A percentile compares a stretch with the other conserved stretches of the same genome.
Conservation (phyloP, 2,888 invertebrate genomes). For the Dasypogon diadema region DNA sequence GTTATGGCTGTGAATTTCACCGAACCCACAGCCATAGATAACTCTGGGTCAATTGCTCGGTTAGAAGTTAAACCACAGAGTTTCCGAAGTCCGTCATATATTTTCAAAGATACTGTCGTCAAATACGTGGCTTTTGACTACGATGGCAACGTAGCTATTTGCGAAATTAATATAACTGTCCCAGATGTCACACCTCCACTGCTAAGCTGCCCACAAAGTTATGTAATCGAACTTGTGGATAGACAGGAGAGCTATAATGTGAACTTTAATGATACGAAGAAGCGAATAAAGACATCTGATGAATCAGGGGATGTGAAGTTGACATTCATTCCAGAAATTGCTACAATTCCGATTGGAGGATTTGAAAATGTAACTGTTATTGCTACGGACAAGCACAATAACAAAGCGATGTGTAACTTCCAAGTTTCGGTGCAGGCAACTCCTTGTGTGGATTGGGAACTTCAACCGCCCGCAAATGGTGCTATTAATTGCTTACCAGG, state of each 20-base stretch:
- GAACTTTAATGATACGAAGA: slow-evolving; percentile 90
- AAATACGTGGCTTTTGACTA: slow-evolving; percentile 97
- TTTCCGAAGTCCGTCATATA: slow-evolving; percentile 87
- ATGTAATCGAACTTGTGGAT: slow-evolving; percentile 91
- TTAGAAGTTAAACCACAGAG: slow-evolving; percentile 92
- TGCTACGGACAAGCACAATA: slow-evolving; percentile 88
- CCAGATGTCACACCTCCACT: slow-evolving; percentile 93
- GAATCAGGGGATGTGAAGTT: slow-evolving; percentile 88
- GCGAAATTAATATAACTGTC: slow-evolving; percentile 95
- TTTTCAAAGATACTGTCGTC: slow-evolving; percentile 92
- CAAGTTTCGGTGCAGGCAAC: slow-evolving; percentile 94
- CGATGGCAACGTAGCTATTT: slow-evolving; percentile 97
- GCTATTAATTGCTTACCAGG: slow-evolving; percentile 87
- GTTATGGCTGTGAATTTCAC: slow-evolving; percentile 91
- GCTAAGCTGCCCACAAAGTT: slow-evolving; percentile 92
- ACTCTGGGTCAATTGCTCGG: slow-evolving; percentile 93
- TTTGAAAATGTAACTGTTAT: slow-evolving; percentile 94
- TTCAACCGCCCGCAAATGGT: slow-evolving; percentile 90
- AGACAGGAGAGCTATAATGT: slow-evolving; percentile 90
- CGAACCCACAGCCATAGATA: slow-evolving; percentile 94
- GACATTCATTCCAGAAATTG: slow-evolving; percentile 85
- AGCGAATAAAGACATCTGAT: slow-evolving; percentile 87
- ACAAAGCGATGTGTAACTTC: slow-evolving; percentile 91
- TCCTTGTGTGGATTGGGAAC: slow-evolving; percentile 94
- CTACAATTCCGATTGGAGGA: slow-evolving; percentile 85